A percentile compares a stretch with the other conserved stretches of the same genome.
Evolutionary conservation across 1,140 invertebrate genomes (phyloP).

Genomic region (Drosophila ironensis): DNA sequence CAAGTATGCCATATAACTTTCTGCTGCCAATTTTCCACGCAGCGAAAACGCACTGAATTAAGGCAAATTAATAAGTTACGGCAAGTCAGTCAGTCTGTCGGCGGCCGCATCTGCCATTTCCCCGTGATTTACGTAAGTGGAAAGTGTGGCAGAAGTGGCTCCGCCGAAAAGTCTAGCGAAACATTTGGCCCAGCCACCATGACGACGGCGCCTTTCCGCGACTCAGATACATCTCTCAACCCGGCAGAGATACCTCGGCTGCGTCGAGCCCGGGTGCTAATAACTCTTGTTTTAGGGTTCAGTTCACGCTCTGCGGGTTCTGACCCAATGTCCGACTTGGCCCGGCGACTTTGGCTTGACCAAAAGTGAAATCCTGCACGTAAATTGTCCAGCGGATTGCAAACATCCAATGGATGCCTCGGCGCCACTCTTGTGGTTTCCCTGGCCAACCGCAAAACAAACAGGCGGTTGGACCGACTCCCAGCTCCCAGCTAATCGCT

Average conservation of each 20-base stretch:
- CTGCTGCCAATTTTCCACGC: conserved; percentile 60
- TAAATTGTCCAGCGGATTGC: conserved; percentile 10
- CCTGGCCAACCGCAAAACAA: conserved; percentile 46
- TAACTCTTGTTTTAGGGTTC: conserved; percentile 38
- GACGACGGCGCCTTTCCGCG: conserved; percentile 37
- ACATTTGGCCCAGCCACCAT: conserved; percentile 36
- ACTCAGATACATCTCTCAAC: conserved; percentile 4
- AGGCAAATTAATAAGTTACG: conserved; percentile 70
- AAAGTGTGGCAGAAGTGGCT: conserved; percentile 19
- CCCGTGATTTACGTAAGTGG: conserved; percentile 53
- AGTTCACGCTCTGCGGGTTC: conserved; percentile 59
- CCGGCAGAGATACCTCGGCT: neutral
- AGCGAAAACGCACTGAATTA: conserved; percentile 66
- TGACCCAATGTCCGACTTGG: conserved; percentile 21
- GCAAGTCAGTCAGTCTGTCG: conserved; percentile 7
- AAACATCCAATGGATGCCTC: conserved; percentile 19
- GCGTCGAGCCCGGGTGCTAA: conserved; percentile 31
- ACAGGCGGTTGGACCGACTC: too few species aligned
- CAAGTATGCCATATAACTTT: conserved; percentile 33
- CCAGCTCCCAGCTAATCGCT: conserved; percentile 18
- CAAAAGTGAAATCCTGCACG: conserved; percentile 63
- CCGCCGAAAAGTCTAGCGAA: conserved; percentile 29
- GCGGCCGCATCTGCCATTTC: conserved; percentile 53
- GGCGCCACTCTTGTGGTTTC: conserved; percentile 41
- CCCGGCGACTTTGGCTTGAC: too few species aligned